Conservation (phyloP, 2,888 invertebrate genomes). For the Penaeus monodon region DNA sequence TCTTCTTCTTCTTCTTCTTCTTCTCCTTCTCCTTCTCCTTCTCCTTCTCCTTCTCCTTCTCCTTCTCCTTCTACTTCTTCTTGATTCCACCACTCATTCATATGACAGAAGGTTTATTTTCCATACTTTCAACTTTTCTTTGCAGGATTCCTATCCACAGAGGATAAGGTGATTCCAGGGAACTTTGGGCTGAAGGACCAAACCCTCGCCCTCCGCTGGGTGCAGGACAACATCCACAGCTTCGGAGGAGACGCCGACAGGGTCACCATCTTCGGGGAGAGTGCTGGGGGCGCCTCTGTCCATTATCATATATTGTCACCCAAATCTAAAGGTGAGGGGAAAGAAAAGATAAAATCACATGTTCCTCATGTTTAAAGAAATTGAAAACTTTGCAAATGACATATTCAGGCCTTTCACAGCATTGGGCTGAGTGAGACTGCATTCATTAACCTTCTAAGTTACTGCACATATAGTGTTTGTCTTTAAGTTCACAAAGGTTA, state of each 20-base stretch:
- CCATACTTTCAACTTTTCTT: not conserved
- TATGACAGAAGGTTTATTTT: not conserved
- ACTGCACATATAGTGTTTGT: slow-evolving; percentile 1
- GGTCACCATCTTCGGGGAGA: slow-evolving; percentile 40
- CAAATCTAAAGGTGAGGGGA: slow-evolving; percentile 23
- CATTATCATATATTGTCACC: slow-evolving; percentile 41
- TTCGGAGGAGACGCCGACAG: slow-evolving; percentile 39
- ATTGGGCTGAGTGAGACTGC: too few relatives aligned
- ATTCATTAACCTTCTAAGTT: not conserved
- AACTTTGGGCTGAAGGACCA: slow-evolving; percentile 54
- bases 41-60: accelerated
- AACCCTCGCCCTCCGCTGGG: slow-evolving; percentile 43
- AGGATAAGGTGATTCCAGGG: slow-evolving; percentile 40
- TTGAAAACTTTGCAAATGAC: not conserved
- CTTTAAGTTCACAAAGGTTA: not conserved
- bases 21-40: too few relatives aligned
- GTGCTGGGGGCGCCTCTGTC: slow-evolving; percentile 45
- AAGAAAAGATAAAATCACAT: not conserved
- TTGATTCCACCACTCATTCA: not conserved
- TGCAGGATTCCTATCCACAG: slow-evolving; percentile 49
- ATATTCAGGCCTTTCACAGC: too few relatives aligned
- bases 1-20: not conserved
- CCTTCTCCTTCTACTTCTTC: not conserved
- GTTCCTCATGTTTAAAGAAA: not conserved
- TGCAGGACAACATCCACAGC: slow-evolving; percentile 24